phyloP scores from a whole-genome alignment of 2,888 invertebrate genomes.

The Conops quadrifasciatus region DNA sequence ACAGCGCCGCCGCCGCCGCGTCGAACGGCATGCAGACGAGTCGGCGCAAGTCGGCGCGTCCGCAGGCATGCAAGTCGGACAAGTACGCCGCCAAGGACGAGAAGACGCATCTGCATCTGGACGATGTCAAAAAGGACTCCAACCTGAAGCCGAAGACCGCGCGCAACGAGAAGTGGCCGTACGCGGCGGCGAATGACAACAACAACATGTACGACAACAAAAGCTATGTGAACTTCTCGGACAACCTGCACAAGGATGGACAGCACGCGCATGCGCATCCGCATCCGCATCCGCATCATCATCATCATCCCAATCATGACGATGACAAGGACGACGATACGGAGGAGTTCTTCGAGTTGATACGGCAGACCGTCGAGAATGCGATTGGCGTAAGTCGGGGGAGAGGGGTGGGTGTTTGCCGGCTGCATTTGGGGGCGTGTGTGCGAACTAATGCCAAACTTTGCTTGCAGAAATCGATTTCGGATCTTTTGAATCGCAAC shows the following conservation, averaged over 20 bases:
- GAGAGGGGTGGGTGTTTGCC: not conserved
- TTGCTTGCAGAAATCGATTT: constrained; percentile 51
- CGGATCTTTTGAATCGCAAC: constrained; percentile 55
- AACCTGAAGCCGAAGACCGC: constrained; percentile 39
- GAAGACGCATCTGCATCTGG: constrained; percentile 25
- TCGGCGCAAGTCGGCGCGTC: constrained; percentile 40
- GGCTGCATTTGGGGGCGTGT: not conserved
- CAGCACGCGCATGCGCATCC: not conserved
- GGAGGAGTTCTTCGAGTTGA: constrained; percentile 60
- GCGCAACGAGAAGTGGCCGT: constrained; percentile 31
- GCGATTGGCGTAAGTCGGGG: constrained; percentile 55
- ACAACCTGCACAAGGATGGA: constrained; percentile 23
- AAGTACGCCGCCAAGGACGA: constrained; percentile 40
- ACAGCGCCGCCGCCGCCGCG: not conserved
- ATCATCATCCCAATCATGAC: constrained; percentile 39
- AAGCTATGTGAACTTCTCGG: constrained; percentile 33
- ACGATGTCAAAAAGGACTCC: constrained; percentile 35
- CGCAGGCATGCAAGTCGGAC: constrained; percentile 24
- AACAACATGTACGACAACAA: constrained; percentile 41
- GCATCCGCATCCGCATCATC: constrained; percentile 36
- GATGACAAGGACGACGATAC: constrained; percentile 59
- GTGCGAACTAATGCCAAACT: not conserved
- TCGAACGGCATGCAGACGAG: constrained; percentile 27
- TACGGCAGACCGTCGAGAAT: constrained; percentile 56
- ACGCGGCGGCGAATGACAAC: constrained; percentile 18